A percentile compares a stretch with the other conserved stretches of the same genome.
Conservation (phyloP, 2,888 invertebrate genomes). For the Steromphala cineraria region DNA sequence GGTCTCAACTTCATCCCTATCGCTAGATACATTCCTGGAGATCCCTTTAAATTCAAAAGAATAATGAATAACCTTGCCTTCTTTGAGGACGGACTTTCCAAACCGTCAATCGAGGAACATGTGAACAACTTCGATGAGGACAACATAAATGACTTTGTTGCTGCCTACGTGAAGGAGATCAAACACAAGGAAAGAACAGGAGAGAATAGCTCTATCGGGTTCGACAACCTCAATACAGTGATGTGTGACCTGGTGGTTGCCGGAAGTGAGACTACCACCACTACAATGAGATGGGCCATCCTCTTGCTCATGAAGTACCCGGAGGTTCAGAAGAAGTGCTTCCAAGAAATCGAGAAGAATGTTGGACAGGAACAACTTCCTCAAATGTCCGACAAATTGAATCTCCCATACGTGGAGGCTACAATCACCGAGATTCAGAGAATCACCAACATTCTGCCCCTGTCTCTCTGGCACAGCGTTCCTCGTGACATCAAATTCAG, state of each 20-base stretch:
- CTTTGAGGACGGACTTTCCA: not conserved
- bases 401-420: conserved; percentile 37
- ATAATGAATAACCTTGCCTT: not conserved
- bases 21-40: conserved; percentile 31
- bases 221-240: conserved; percentile 10
- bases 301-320: conserved; percentile 26
- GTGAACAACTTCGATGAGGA: conserved; percentile 32
- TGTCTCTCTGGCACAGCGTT: conserved; percentile 62
- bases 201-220: not conserved
- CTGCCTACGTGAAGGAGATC: conserved; percentile 34
- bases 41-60: conserved; percentile 23
- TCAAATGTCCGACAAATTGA: conserved; percentile 23
- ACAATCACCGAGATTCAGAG: conserved; percentile 66
- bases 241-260: conserved; percentile 40
- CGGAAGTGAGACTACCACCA: conserved; percentile 39
- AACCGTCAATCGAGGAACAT: conserved; percentile 30
- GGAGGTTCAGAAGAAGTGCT: conserved; percentile 18
- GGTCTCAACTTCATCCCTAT: conserved; percentile 32
- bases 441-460: conserved; percentile 68
- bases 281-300: conserved; percentile 35
- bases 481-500: conserved; percentile 43
- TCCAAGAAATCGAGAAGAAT: conserved; percentile 26
- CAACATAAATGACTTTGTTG: conserved; percentile 37
- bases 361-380: conserved; percentile 27
- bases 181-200: not conserved